Percentiles rank a stretch among this genome's conserved stretches.
These are phyloP conservation scores for Orchestes rusci DNA, from an alignment of 2,888 invertebrate species.

Conservation along the genomic window DNA sequence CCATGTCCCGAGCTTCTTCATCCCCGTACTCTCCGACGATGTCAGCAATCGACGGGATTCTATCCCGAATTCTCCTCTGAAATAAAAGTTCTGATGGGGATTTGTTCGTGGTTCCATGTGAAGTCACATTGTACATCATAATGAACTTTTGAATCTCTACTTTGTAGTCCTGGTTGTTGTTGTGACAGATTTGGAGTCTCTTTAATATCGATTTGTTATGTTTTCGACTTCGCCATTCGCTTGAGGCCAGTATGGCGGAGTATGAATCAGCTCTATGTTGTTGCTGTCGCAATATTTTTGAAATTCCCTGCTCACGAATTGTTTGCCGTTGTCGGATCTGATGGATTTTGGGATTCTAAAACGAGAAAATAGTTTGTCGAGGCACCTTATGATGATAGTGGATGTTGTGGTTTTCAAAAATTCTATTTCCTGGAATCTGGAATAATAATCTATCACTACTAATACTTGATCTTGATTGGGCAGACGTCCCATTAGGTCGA, in stretches of 20 bases:
- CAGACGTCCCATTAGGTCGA: conserved; percentile 24
- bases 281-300: conserved; percentile 18
- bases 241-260: conserved; percentile 25
- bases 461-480: conserved; percentile 26
- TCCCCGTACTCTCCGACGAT: conserved; percentile 3
- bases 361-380: conserved; percentile 2
- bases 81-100: conserved; percentile 25
- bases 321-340: conserved; percentile 6
- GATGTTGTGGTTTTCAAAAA: conserved; percentile 6
- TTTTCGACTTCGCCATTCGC: conserved; percentile 29
- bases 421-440: conserved; percentile 6
- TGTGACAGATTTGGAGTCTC: conserved; percentile 15
- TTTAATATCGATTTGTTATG: conserved; percentile 30
- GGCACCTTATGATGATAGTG: not conserved
- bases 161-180: conserved; percentile 21
- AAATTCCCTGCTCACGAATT: conserved; percentile 23
- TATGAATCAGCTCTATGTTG: conserved; percentile 16
- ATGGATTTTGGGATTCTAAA: conserved; percentile 5
- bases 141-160: conserved; percentile 24
- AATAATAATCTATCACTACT: conserved; percentile 10
- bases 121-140: conserved; percentile 26
- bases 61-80: conserved; percentile 8
- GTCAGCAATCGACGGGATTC: conserved; percentile 8
- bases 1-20: conserved; percentile 21
- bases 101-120: conserved; percentile 30